Percentiles rank a stretch among this genome's conserved stretches.
phyloP scores from a whole-genome alignment of 2,888 invertebrate species.

The Aphodius sticticus region DNA sequence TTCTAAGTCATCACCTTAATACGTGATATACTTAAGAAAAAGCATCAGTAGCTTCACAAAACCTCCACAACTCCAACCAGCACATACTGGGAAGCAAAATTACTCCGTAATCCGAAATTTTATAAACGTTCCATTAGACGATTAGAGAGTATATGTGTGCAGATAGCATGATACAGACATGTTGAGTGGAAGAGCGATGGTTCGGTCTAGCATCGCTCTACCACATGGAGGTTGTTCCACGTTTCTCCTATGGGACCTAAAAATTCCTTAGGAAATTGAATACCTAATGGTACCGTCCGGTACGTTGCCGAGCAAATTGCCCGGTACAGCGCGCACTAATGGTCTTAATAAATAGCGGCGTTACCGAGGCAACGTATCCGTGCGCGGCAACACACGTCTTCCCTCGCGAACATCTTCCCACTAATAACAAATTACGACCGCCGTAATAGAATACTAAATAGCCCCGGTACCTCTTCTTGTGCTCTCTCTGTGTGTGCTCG shows the following conservation, averaged over 20 bases:
- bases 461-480: background rate
- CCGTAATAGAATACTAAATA: conserved; percentile 25
- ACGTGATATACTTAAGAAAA: conserved; percentile 4
- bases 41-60: background rate
- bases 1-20: background rate
- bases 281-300: conserved; percentile 19
- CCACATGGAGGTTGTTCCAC: conserved; percentile 6
- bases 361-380: conserved; percentile 14
- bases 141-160: background rate
- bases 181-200: background rate
- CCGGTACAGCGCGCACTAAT: conserved; percentile 19
- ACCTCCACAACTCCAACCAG: background rate
- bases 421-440: conserved; percentile 23
- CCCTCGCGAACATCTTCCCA: conserved; percentile 22
- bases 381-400: conserved; percentile 20
- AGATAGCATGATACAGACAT: background rate
- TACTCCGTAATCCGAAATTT: background rate
- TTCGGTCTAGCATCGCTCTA: background rate
- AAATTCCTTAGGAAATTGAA: conserved; percentile 23
- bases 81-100: background rate
- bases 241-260: conserved; percentile 23
- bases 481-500: background rate
- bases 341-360: conserved; percentile 22
- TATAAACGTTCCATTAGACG: background rate
- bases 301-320: conserved; percentile 16